phyloP scores from a whole-genome alignment of 2,113 vertebrate species.

The Otocyon megalotis region DNA sequence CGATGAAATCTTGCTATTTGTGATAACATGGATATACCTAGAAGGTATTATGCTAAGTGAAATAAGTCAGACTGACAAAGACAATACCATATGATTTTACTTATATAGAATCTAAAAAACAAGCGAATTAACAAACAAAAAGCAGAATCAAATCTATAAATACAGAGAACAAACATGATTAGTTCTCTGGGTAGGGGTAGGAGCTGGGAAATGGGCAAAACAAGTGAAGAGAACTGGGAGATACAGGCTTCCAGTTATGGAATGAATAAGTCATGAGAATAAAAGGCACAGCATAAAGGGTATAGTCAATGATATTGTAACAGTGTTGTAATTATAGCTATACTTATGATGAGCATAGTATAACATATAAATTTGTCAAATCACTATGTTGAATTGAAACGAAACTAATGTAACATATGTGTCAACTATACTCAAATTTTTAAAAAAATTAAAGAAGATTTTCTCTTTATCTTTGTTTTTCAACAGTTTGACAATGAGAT shows the following conservation, averaged over 20 bases:
- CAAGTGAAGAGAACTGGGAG: background rate
- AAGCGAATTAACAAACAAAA: background rate
- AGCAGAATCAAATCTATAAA: background rate
- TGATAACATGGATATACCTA: background rate
- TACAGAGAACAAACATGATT: background rate
- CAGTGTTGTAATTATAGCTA: background rate
- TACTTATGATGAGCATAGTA: too few species aligned
- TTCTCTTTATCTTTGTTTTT: background rate
- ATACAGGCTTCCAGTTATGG: background rate
- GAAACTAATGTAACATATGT: background rate
- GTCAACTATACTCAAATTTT: background rate
- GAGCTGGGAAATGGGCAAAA: background rate
- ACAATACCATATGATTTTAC: background rate
- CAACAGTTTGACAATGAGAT: background rate
- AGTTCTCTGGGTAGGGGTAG: too few species aligned
- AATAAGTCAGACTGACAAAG: background rate
- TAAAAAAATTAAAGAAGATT: background rate
- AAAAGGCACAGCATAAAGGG: background rate
- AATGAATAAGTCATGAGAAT: background rate
- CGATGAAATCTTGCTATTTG: background rate
- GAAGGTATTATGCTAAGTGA: background rate
- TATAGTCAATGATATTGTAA: background rate
- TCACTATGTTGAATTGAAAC: background rate
- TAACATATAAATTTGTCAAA: background rate
- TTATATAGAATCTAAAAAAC: background rate